phyloP scores from a whole-genome alignment of 1,140 invertebrate genomes.

The Drosophila rufa region DNA sequence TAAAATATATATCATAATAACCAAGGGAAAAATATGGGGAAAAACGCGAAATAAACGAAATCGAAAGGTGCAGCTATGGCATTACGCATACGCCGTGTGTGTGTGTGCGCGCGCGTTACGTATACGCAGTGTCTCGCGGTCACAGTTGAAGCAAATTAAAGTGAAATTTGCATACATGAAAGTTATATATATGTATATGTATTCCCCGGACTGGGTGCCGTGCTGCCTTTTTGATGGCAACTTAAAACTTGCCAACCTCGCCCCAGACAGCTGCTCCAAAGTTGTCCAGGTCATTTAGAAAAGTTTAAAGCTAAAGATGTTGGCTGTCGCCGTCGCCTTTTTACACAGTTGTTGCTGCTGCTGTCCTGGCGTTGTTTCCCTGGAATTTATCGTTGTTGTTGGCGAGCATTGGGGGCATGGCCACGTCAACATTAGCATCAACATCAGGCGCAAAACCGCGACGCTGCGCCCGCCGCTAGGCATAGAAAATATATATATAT shows the following conservation, averaged over 20 bases:
- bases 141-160: slow-evolving; percentile 71
- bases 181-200: neutral
- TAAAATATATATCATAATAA: neutral
- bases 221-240: slow-evolving; percentile 57
- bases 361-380: neutral
- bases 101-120: too few relatives aligned
- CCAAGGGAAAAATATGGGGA: neutral
- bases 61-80: neutral
- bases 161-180: slow-evolving; percentile 74
- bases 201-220: neutral
- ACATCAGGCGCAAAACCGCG: slow-evolving; percentile 41
- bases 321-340: slow-evolving; percentile 38
- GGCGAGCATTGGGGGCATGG: slow-evolving; percentile 15
- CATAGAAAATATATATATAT: slow-evolving; percentile 39
- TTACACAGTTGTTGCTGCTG: neutral
- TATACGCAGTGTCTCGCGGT: slow-evolving; percentile 12
- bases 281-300: slow-evolving; percentile 76
- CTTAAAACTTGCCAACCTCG: slow-evolving; percentile 56
- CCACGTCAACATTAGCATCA: slow-evolving; percentile 58
- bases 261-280: slow-evolving; percentile 78
- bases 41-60: neutral
- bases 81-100: neutral
- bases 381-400: slow-evolving; percentile 7
- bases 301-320: slow-evolving; percentile 76
- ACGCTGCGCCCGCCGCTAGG: slow-evolving; percentile 42